Percentiles rank a stretch among this genome's conserved stretches.
phyloP scores from a whole-genome alignment of 1,140 invertebrate genomes.

The Delia radicum region DNA sequence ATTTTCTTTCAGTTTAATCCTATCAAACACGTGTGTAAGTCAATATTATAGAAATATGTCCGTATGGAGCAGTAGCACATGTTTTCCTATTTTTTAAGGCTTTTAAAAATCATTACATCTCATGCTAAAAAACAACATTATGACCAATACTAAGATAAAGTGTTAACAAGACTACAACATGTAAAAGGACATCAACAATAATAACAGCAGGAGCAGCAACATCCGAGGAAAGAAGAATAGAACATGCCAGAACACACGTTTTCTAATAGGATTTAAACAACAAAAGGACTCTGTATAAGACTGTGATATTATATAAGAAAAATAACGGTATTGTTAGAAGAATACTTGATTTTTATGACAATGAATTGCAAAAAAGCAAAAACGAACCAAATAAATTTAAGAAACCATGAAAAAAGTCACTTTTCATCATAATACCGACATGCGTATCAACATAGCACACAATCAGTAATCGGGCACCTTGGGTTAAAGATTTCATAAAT shows the following conservation, averaged over 20 bases:
- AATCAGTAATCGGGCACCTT: too few relatives aligned
- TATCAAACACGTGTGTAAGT: constrained; percentile 7
- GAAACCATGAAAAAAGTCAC: too few relatives aligned
- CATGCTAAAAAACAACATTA: neutral
- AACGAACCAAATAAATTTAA: too few relatives aligned
- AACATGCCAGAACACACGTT: constrained; percentile 27
- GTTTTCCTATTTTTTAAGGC: neutral
- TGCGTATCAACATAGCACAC: too few relatives aligned
- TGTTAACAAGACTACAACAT: constrained; percentile 10
- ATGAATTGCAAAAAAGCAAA: constrained; percentile 28
- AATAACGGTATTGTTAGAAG: neutral
- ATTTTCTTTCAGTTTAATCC: neutral
- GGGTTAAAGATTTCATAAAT: too few relatives aligned
- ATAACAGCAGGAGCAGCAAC: too few relatives aligned
- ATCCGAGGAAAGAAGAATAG: too few relatives aligned
- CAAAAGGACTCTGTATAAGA: neutral
- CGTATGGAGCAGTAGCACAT: neutral
- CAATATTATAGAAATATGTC: neutral
- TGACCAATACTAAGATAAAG: constrained; percentile 13
- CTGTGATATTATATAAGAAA: too few relatives aligned
- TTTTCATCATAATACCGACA: too few relatives aligned
- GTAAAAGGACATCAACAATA: too few relatives aligned
- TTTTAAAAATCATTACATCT: neutral
- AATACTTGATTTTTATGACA: constrained; percentile 26
- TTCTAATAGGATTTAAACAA: constrained; percentile 30